Conservation (phyloP, 2,888 invertebrate genomes). For the Pollenia griseotomentosa region DNA sequence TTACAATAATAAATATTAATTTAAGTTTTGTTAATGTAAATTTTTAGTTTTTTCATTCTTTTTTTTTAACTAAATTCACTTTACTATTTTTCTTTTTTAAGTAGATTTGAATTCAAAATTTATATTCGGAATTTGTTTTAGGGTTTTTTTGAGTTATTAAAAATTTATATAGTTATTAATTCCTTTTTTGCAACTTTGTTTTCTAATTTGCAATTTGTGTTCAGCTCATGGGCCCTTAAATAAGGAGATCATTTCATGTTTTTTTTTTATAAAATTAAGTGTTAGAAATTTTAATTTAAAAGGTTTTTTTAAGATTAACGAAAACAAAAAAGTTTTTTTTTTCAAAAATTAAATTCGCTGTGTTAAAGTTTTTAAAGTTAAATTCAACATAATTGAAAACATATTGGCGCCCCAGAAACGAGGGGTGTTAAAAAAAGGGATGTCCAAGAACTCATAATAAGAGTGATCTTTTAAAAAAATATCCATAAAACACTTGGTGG, state of each 20-base stretch:
- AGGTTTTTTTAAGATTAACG: constrained; percentile 34
- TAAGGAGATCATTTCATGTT: constrained; percentile 75
- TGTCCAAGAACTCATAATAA: neutral
- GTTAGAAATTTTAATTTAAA: constrained; percentile 50
- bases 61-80: constrained; percentile 70
- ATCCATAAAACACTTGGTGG: constrained; percentile 21
- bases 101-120: constrained; percentile 62
- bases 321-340: constrained; percentile 41
- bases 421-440: neutral
- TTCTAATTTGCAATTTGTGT: constrained; percentile 47
- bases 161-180: constrained; percentile 41
- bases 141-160: constrained; percentile 26
- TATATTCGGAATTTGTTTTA: constrained; percentile 57
- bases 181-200: constrained; percentile 77
- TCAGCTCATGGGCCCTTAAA: constrained; percentile 72
- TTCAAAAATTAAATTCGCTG: constrained; percentile 72
- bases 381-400: constrained; percentile 39
- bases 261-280: constrained; percentile 49
- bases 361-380: constrained; percentile 29
- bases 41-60: constrained; percentile 52
- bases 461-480: constrained; percentile 20
- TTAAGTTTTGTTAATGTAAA: constrained; percentile 64
- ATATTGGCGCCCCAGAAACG: neutral
- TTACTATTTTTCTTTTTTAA: constrained; percentile 59
- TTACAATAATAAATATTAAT: constrained; percentile 71